Evolutionary conservation across 1,140 invertebrate genomes (phyloP).

Genomic region (Drosophila rhopaloa): DNA sequence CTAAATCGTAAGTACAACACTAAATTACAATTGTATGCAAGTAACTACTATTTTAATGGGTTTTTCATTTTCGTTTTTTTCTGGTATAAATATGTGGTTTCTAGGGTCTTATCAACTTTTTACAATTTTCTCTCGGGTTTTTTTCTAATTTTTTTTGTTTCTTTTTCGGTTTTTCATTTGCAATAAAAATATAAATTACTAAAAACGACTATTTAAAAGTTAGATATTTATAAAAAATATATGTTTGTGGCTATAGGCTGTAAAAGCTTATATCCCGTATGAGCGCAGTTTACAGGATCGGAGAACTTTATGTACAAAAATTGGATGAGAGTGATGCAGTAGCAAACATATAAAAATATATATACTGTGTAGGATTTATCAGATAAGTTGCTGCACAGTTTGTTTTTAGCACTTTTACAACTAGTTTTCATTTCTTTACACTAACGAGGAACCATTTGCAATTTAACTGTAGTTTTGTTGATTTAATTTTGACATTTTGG

Average conservation of each 20-base stretch:
- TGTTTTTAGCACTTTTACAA: slow-evolving; percentile 73
- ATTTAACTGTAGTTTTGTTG: slow-evolving; percentile 64
- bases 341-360: slow-evolving; percentile 70
- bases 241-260: slow-evolving; percentile 37
- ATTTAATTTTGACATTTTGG: slow-evolving; percentile 80
- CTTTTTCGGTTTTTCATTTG: slow-evolving; percentile 60
- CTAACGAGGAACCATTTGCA: slow-evolving; percentile 83
- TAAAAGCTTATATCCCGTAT: slow-evolving; percentile 17
- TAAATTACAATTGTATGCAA: slow-evolving; percentile 82
- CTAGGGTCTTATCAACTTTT: slow-evolving; percentile 62
- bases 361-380: slow-evolving; percentile 40
- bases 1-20: slow-evolving; percentile 81
- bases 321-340: slow-evolving; percentile 41
- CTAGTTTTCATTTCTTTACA: slow-evolving; percentile 70
- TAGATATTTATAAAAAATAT: slow-evolving; percentile 82
- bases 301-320: slow-evolving; percentile 43
- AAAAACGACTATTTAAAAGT: slow-evolving; percentile 83
- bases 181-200: slow-evolving; percentile 83
- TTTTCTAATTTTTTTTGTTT: slow-evolving; percentile 41
- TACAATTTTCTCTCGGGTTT: slow-evolving; percentile 63
- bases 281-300: slow-evolving; percentile 12
- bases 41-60: slow-evolving; percentile 72
- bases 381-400: slow-evolving; percentile 47
- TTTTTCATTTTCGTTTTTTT: slow-evolving; percentile 41
- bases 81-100: slow-evolving; percentile 67